Percentiles rank a stretch among this genome's conserved stretches.
Evolutionary conservation across 35 echinoderm and acorn worm species (phyloP).

Genomic region (Antedon bifida): DNA sequence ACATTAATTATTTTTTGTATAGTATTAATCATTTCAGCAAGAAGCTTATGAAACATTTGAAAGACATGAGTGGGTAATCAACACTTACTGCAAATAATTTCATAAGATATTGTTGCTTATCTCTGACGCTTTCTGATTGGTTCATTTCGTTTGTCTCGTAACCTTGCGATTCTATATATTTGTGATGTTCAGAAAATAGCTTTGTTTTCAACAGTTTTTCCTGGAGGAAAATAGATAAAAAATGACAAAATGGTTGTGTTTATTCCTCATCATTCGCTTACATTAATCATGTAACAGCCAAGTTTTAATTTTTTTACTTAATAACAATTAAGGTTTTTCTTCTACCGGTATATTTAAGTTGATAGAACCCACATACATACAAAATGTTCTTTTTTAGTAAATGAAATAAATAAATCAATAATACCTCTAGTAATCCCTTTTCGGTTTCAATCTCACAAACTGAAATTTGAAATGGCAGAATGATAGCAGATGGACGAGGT

Average conservation of each 20-base stretch:
- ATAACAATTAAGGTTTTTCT: too few species aligned
- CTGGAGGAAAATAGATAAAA: conserved; percentile 18
- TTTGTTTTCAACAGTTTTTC: conserved; percentile 51
- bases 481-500: conserved; percentile 52
- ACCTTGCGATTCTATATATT: conserved; percentile 7
- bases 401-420: too few species aligned
- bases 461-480: conserved; percentile 71
- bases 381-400: too few species aligned
- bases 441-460: conserved; percentile 79
- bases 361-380: too few species aligned
- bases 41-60: too few species aligned
- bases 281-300: too few species aligned
- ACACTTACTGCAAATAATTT: conserved; percentile 97
- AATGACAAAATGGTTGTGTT: background rate
- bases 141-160: conserved; percentile 38
- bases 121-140: conserved; percentile 18
- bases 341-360: too few species aligned
- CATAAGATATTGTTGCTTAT: conserved; percentile 66
- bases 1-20: too few species aligned
- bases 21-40: too few species aligned
- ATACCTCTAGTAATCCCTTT: conserved; percentile 82
- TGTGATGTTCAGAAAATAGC: conserved; percentile 28
- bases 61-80: too few species aligned
- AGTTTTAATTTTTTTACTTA: too few species aligned
- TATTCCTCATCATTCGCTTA: too few species aligned